Base-by-base conservation (phyloP, 2,113 vertebrate species). In the Leuciscus idus region DNA sequence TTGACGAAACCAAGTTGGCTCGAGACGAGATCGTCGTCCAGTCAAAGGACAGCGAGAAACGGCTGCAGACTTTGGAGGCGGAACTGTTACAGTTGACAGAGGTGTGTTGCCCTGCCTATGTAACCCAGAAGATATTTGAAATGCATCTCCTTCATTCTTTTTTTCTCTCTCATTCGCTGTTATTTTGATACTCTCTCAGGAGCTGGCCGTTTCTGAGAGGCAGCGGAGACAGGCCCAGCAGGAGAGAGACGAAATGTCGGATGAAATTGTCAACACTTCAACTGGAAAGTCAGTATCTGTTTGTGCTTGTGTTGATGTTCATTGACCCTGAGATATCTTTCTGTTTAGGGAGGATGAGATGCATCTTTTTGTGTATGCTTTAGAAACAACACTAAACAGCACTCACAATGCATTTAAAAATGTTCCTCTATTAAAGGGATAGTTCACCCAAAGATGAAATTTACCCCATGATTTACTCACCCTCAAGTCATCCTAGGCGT, bases 71-170 rank as follows among this genome's bases (percentile, higher is more conserved):
- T 1, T 92, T 98, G 88, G 97, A 98, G 89, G 96, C 96, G 0
- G 97, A 98, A 85, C 92, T 97, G 36, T 90, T 97, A 84, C 95
- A 97, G 75, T 92, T 96, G 66, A 95, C 96, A 13, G 97, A 97
- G 96, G 97, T 97, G 30, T 26, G 87, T 87, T 64, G 59, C 21
- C 66, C 39, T 48, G 21, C 59, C n/a, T 85, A 28, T 59, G 23
- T 76, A n/a, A 46, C 11, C 26, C 62, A 15, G n/a, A 28, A 81
- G 7, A 19, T 17, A 2, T 11, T 23, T 74, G 1, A 72, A 43
- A 21, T n/a, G 23, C 4, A 1, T 74, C 23, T 6, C 2, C 21
- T 5, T 74, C 19, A 52, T 6, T 64, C 6, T 77, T 17, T 70
- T 13, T 36, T 11, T 68, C 0, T 75, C 5, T 76, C 55, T 81